phyloP scores from a whole-genome alignment of 2,113 vertebrate species.

The Eclectus roratus region DNA sequence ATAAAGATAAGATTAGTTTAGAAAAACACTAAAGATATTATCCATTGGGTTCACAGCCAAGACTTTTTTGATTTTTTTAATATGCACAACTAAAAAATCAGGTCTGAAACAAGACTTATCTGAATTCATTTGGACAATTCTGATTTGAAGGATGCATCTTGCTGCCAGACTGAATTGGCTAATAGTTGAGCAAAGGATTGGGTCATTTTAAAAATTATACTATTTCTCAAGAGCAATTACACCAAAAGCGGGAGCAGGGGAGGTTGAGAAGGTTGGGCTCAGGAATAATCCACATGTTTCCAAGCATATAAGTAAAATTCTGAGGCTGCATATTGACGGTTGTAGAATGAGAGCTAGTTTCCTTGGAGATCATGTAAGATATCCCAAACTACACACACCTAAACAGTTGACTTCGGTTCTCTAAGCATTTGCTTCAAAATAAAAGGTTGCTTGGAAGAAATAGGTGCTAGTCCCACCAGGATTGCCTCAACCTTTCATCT shows the following conservation, averaged over 20 bases:
- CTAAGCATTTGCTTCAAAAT: not conserved
- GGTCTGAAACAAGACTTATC: not conserved
- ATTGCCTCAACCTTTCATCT: not conserved
- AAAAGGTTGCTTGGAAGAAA: not conserved
- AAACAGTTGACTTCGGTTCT: not conserved
- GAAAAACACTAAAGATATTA: not conserved
- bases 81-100: not conserved
- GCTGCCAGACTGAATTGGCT: not conserved
- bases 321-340: not conserved
- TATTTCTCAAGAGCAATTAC: slow-evolving; percentile 8
- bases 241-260: not conserved
- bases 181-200: not conserved
- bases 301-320: not conserved
- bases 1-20: not conserved
- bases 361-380: not conserved
- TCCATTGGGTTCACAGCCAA: not conserved
- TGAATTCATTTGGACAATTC: not conserved
- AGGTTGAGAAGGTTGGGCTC: not conserved
- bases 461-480: not conserved
- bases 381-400: not conserved
- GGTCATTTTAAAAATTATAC: not conserved
- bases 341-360: not conserved
- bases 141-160: not conserved
- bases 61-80: not conserved
- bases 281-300: not conserved